Conservation (phyloP, 1,140 invertebrate genomes). For the Camponotus vicinus region DNA sequence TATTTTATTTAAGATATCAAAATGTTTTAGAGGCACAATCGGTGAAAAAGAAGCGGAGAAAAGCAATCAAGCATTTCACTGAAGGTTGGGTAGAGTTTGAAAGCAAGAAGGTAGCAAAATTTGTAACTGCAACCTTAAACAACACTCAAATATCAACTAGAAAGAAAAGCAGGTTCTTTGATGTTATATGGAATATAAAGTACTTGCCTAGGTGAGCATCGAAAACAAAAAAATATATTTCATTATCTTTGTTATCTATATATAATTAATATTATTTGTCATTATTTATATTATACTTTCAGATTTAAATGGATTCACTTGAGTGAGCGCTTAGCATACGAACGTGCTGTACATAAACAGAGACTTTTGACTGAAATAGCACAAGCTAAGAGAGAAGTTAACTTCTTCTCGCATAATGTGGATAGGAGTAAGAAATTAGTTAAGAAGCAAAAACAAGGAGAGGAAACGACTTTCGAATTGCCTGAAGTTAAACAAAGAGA, state of each 20-base stretch:
- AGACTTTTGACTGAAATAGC: slow-evolving; percentile 95
- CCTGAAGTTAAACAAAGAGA: slow-evolving; percentile 84
- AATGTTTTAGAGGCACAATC: slow-evolving; percentile 68
- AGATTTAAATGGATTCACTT: slow-evolving; percentile 98
- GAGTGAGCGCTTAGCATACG: slow-evolving; percentile 96
- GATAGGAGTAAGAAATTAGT: slow-evolving; percentile 92
- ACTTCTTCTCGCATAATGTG: slow-evolving; percentile 94
- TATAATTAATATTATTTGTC: slow-evolving; percentile 14
- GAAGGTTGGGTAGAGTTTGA: slow-evolving; percentile 99
- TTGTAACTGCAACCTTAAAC: slow-evolving; percentile 93
- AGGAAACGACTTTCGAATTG: slow-evolving; percentile 74
- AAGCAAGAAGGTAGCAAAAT: slow-evolving; percentile 95
- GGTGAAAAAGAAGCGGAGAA: slow-evolving; percentile 87
- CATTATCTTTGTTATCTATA: slow-evolving; percentile 1
- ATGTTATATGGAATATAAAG: slow-evolving; percentile 98
- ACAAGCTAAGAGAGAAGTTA: slow-evolving; percentile 95
- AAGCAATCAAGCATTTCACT: slow-evolving; percentile 90
- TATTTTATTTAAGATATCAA: neutral
- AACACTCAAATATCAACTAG: slow-evolving; percentile 95
- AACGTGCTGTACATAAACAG: slow-evolving; percentile 95
- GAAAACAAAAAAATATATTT: neutral
- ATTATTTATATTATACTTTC: neutral
- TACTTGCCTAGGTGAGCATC: slow-evolving; percentile 92
- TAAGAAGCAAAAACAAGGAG: slow-evolving; percentile 82
- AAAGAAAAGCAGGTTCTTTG: slow-evolving; percentile 95